phyloP scores from a whole-genome alignment of 2,888 invertebrate genomes.

The Aphidius colemani region DNA sequence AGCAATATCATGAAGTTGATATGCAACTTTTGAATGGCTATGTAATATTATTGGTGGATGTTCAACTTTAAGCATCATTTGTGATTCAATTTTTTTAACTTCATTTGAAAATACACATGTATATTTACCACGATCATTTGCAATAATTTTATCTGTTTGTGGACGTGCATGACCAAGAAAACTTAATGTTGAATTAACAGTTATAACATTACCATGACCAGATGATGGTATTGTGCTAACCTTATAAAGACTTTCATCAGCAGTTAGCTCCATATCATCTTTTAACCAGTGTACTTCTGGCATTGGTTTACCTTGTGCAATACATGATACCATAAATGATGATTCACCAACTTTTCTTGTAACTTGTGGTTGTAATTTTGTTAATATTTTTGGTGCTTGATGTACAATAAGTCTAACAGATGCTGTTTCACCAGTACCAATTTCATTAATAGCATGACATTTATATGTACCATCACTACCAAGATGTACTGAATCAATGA shows the following conservation, averaged over 20 bases:
- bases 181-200: constrained; percentile 80
- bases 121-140: constrained; percentile 85
- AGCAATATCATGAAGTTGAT: constrained; percentile 81
- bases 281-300: constrained; percentile 86
- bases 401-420: constrained; percentile 84
- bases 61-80: constrained; percentile 89
- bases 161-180: constrained; percentile 82
- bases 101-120: constrained; percentile 88
- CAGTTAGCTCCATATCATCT: constrained; percentile 78
- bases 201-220: constrained; percentile 78
- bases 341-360: constrained; percentile 78
- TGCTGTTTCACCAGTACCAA: constrained; percentile 84
- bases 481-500: constrained; percentile 82
- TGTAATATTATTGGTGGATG: constrained; percentile 87
- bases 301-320: constrained; percentile 86
- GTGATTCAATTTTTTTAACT: constrained; percentile 84
- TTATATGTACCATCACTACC: constrained; percentile 87
- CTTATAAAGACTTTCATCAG: constrained; percentile 79
- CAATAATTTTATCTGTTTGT: constrained; percentile 75
- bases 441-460: constrained; percentile 87
- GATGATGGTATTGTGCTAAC: constrained; percentile 79
- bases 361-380: constrained; percentile 81
- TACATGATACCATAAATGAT: constrained; percentile 80
- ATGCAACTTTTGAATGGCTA: constrained; percentile 87
- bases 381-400: constrained; percentile 84